phyloP scores from a whole-genome alignment of 2,797 vertebrate genomes.

The Mareca penelope region DNA sequence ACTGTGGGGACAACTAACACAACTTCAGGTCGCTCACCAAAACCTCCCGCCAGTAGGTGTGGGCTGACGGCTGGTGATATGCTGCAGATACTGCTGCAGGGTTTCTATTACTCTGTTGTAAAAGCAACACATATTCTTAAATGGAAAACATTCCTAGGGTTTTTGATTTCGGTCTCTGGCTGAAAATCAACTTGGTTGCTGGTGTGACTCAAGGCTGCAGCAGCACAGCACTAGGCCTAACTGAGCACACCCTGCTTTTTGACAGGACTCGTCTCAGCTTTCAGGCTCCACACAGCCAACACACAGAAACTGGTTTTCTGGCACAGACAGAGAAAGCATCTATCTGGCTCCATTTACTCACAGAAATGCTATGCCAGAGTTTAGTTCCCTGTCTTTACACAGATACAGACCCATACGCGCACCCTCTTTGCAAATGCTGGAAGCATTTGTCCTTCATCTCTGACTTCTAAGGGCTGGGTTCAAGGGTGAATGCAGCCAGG shows the following conservation, averaged over 20 bases:
- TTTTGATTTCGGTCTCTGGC: background rate
- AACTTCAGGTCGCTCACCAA: background rate
- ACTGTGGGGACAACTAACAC: background rate
- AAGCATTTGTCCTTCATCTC: background rate
- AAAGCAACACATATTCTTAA: background rate
- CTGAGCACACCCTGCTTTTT: background rate
- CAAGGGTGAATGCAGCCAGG: background rate
- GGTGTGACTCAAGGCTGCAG: background rate
- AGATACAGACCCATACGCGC: no score
- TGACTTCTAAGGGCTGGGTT: background rate
- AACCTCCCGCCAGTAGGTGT: background rate
- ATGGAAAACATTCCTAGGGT: background rate
- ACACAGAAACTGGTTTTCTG: background rate
- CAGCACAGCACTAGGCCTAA: background rate
- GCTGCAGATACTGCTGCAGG: background rate
- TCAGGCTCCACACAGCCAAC: rapidly evolving
- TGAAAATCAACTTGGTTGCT: background rate
- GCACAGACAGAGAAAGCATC: background rate
- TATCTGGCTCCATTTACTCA: background rate
- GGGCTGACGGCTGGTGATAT: background rate
- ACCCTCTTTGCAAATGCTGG: background rate
- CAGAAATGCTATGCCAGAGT: background rate
- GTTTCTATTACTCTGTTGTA: background rate
- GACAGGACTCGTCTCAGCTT: background rate
- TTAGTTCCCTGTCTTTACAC: background rate